These are phyloP conservation scores for Strigamia crassipes DNA, from an alignment of 2,888 invertebrate genomes.

Conservation along the genomic window DNA sequence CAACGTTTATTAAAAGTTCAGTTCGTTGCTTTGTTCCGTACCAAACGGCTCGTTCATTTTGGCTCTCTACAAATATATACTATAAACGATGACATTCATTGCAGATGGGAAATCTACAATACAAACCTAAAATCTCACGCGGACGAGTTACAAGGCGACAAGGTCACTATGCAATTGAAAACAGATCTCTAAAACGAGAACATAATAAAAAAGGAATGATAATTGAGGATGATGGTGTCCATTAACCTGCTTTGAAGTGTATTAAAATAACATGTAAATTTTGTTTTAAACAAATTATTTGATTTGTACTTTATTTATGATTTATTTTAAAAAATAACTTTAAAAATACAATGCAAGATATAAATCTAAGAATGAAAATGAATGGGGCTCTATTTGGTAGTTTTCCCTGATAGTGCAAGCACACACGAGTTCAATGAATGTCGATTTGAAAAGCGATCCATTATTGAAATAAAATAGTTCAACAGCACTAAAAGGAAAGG, in stretches of 20 bases:
- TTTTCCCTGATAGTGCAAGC: conserved; percentile 15
- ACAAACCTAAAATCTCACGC: not conserved
- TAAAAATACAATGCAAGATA: not conserved
- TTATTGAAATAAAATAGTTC: conserved; percentile 30
- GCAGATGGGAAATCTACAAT: too few species aligned
- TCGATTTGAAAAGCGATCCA: conserved; percentile 13
- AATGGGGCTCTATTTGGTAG: not conserved
- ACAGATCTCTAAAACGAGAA: not conserved
- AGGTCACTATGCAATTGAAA: not conserved
- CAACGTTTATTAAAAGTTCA: too few species aligned
- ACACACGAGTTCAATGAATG: conserved; percentile 22
- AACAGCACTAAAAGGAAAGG: conserved; percentile 1
- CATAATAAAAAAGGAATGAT: not conserved
- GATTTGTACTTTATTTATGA: not conserved
- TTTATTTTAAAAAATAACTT: not conserved
- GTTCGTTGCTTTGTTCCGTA: too few species aligned
- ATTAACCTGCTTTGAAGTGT: not conserved
- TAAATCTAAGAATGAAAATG: not conserved
- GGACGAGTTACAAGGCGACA: not conserved
- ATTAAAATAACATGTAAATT: too few species aligned
- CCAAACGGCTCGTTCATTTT: too few species aligned
- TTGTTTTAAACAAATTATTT: not conserved
- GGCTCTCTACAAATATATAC: too few species aligned
- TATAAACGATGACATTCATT: too few species aligned
- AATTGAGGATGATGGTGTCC: not conserved